These are phyloP conservation scores for Channallabes apus DNA, from an alignment of 2,797 vertebrate species.

Conservation along the genomic window DNA sequence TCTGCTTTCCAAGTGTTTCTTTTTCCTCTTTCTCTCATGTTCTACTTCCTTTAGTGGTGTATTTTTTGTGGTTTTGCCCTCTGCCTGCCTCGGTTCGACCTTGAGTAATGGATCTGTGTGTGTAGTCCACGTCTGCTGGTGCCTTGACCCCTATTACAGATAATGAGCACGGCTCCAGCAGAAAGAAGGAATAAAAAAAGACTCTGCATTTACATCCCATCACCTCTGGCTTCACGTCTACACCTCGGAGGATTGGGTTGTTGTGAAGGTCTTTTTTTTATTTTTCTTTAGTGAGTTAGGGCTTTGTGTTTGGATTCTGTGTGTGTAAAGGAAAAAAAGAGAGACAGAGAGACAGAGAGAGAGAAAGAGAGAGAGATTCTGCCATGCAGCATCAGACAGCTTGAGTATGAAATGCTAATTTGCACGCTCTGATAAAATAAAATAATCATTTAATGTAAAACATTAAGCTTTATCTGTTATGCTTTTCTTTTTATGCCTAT, in stretches of 20 bases:
- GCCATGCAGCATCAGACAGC: not conserved
- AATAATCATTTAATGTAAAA: not conserved
- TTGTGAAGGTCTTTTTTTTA: not conserved
- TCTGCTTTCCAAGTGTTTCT: not conserved
- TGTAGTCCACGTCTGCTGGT: not conserved
- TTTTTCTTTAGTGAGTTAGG: not conserved
- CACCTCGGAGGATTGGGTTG: not conserved
- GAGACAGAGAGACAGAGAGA: not conserved
- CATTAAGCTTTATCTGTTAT: not conserved
- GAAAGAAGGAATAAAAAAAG: slow-evolving; percentile 5
- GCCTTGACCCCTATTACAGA: slow-evolving; percentile 25
- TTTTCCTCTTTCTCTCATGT: not conserved
- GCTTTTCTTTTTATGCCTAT: not conserved
- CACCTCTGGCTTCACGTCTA: slow-evolving; percentile 7
- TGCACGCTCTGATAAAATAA: not conserved
- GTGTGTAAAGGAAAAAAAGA: not conserved
- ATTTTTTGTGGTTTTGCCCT: not conserved
- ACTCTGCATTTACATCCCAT: slow-evolving; percentile 16
- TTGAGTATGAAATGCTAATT: not conserved
- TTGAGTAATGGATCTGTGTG: slow-evolving; percentile 20
- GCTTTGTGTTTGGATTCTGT: no score
- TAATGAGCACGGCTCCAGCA: slow-evolving; percentile 23
- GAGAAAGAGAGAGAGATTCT: not conserved
- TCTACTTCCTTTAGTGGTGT: not conserved
- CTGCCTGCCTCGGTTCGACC: slow-evolving; percentile 12